phyloP scores from a whole-genome alignment of 2,888 invertebrate species.

The Aplocera efformata region DNA sequence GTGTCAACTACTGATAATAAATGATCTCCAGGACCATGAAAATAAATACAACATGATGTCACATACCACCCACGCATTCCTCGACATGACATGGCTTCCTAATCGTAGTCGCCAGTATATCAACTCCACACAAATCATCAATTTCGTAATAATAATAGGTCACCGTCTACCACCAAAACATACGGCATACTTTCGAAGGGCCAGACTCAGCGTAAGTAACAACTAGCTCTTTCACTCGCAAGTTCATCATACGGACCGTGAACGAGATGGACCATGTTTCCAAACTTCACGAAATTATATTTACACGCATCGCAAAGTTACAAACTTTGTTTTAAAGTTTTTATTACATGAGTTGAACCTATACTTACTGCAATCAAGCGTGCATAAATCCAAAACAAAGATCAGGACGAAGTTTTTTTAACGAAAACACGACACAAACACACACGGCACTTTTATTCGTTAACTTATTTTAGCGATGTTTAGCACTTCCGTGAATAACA shows the following conservation, averaged over 20 bases:
- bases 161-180: constrained; percentile 58
- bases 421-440: constrained; percentile 72
- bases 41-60: constrained; percentile 50
- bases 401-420: constrained; percentile 56
- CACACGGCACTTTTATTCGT: constrained; percentile 55
- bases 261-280: constrained; percentile 54
- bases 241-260: constrained; percentile 33
- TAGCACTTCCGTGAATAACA: constrained; percentile 50
- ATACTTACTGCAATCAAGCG: constrained; percentile 68
- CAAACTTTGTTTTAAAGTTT: constrained; percentile 28
- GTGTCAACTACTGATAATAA: constrained; percentile 2
- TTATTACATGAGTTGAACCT: constrained; percentile 14
- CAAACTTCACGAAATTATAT: constrained; percentile 63
- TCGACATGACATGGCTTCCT: not conserved
- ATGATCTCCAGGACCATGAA: constrained; percentile 5
- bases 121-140: constrained; percentile 41
- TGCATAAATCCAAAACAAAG: constrained; percentile 76
- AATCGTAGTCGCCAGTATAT: constrained; percentile 38
- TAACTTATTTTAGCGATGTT: constrained; percentile 45
- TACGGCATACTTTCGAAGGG: constrained; percentile 67
- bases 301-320: constrained; percentile 49
- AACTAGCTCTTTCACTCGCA: constrained; percentile 52
- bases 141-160: constrained; percentile 72
- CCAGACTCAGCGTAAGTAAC: constrained; percentile 43
- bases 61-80: constrained; percentile 41